A percentile compares a stretch with the other conserved stretches of the same genome.
phyloP scores from a whole-genome alignment of 2,888 invertebrate species.

The Eumacrocentrus americanus region DNA sequence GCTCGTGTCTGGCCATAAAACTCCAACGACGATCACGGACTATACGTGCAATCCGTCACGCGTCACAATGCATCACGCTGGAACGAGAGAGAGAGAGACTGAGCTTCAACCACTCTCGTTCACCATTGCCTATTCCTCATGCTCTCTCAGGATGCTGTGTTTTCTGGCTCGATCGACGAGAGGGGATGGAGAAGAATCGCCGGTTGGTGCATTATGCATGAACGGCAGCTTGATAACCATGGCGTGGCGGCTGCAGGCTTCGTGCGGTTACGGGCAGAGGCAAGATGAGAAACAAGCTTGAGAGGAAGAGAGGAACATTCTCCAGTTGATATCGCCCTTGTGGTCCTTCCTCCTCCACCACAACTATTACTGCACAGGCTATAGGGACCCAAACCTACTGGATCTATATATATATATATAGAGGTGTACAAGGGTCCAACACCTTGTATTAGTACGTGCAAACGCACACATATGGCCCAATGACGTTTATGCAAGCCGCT shows the following conservation, averaged over 20 bases:
- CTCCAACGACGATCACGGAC: background rate
- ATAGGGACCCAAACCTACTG: too few species aligned
- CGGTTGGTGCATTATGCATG: conserved; percentile 55
- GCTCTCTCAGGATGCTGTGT: background rate
- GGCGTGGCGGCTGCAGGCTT: conserved; percentile 20
- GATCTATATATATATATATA: background rate
- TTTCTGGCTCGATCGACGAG: background rate
- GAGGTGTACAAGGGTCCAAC: background rate
- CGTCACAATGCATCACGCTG: background rate
- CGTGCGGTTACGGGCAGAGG: conserved; percentile 23
- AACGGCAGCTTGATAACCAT: conserved; percentile 52
- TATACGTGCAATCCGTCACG: background rate
- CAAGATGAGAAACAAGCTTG: conserved; percentile 18
- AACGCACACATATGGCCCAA: background rate
- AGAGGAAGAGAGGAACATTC: conserved; percentile 18
- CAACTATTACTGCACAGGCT: background rate
- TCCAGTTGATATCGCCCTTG: conserved; percentile 10
- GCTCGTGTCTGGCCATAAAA: background rate
- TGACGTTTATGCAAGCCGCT: background rate
- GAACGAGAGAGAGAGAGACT: background rate
- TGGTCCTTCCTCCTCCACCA: conserved; percentile 3
- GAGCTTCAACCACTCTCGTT: background rate
- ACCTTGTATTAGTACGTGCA: background rate
- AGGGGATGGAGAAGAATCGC: conserved; percentile 36
- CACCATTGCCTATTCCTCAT: background rate